These are phyloP conservation scores for Hyaena hyaena DNA, from an alignment of 2,113 vertebrate genomes.

Conservation along the genomic window DNA sequence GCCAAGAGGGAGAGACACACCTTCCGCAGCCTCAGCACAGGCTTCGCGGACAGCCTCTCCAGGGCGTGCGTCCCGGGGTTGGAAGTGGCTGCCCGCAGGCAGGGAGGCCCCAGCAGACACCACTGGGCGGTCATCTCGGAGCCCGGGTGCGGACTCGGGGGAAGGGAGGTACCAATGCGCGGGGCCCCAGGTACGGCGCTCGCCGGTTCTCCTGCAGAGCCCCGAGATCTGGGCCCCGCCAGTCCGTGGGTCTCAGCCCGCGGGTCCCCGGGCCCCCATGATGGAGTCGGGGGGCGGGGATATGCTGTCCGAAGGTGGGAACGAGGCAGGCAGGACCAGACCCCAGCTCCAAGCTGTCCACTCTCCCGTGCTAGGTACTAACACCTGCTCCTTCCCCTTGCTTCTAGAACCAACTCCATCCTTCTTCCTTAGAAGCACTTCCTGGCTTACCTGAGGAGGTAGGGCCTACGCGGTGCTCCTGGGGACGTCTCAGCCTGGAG, in stretches of 20 bases:
- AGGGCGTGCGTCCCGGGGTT: fast-evolving
- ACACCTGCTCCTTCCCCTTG: background rate
- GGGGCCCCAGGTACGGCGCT: background rate
- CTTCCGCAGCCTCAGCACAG: background rate
- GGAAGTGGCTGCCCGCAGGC: background rate
- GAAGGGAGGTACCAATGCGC: background rate
- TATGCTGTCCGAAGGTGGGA: too few species aligned
- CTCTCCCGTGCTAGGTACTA: fast-evolving
- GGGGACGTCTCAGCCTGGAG: background rate
- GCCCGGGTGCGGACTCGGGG: fast-evolving
- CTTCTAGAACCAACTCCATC: fast-evolving
- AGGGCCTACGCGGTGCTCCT: too few species aligned
- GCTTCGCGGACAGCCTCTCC: background rate
- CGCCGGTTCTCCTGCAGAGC: background rate
- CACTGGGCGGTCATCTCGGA: fast-evolving
- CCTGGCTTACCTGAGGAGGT: fast-evolving
- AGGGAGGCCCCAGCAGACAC: background rate
- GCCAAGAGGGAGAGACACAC: too few species aligned
- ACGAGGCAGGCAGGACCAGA: fast-evolving
- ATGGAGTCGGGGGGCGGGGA: too few species aligned
- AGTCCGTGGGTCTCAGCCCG: background rate
- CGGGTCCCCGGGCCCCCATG: fast-evolving
- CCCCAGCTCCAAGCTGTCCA: fast-evolving
- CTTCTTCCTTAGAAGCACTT: background rate
- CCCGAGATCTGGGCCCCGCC: background rate